Conservation (phyloP, 2,797 vertebrate genomes). For the Tenualosa ilisha region DNA sequence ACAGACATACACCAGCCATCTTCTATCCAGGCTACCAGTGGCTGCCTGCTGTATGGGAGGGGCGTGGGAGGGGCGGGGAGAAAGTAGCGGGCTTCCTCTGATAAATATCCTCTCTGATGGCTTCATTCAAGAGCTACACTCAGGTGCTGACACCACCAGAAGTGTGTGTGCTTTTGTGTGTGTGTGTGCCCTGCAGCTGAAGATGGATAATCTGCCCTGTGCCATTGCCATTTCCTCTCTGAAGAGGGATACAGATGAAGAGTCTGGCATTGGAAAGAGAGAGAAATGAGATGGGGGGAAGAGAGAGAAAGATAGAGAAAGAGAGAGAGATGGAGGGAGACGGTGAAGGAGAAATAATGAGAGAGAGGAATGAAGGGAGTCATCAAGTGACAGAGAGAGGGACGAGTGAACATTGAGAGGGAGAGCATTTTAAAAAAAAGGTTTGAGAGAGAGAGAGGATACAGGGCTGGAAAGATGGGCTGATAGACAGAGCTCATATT, state of each 20-base stretch:
- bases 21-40: no score
- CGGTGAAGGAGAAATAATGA: neutral
- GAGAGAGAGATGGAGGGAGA: neutral
- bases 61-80: neutral
- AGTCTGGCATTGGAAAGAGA: conserved; percentile 27
- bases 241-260: conserved; percentile 48
- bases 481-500: no score
- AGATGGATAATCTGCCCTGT: conserved; percentile 39
- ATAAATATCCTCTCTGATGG: neutral
- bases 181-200: conserved; percentile 2
- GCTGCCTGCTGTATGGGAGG: neutral
- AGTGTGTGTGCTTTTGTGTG: neutral
- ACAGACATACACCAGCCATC: no score
- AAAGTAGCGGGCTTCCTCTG: neutral
- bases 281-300: neutral
- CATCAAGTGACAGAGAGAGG: neutral
- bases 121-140: neutral
- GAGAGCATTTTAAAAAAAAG: no score
- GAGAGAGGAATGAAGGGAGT: neutral
- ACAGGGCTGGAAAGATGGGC: no score
- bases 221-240: conserved; percentile 46
- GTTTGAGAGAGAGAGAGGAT: no score
- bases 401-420: no score
- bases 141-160: neutral
- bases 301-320: neutral